Evolutionary conservation across 2,797 vertebrate genomes (phyloP).

Genomic region (Aldrovandia affinis): DNA sequence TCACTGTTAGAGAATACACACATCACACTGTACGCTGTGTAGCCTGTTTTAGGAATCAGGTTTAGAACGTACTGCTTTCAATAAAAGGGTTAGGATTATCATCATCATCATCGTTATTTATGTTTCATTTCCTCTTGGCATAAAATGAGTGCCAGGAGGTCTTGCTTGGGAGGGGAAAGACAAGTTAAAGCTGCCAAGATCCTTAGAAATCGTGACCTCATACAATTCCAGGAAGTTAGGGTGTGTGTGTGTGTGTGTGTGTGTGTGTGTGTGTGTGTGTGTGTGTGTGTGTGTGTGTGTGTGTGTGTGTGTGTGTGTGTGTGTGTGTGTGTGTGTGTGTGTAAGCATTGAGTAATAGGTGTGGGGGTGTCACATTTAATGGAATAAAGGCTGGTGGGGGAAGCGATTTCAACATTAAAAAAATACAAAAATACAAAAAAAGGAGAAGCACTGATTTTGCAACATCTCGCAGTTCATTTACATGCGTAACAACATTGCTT

Average conservation of each 20-base stretch:
- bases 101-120: background rate
- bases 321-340: conserved; percentile 35
- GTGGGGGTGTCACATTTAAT: conserved; percentile 18
- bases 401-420: background rate
- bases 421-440: background rate
- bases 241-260: conserved; percentile 24
- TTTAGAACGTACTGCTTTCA: too few species aligned
- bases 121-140: background rate
- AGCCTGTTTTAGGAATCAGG: too few species aligned
- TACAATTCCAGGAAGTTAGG: conserved; percentile 36
- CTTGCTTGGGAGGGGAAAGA: background rate
- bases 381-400: conserved; percentile 40
- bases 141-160: background rate
- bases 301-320: conserved; percentile 14
- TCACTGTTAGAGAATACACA: too few species aligned
- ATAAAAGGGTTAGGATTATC: too few species aligned
- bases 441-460: background rate
- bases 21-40: too few species aligned
- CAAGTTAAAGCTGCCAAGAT: background rate
- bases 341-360: conserved; percentile 37
- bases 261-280: background rate
- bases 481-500: background rate
- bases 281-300: background rate
- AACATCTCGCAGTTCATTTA: background rate
- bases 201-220: background rate